Evolutionary conservation across 2,888 invertebrate species (phyloP), one percentile per base, ranked within the genome.

Genomic region (Ormyrus rosae): DNA sequence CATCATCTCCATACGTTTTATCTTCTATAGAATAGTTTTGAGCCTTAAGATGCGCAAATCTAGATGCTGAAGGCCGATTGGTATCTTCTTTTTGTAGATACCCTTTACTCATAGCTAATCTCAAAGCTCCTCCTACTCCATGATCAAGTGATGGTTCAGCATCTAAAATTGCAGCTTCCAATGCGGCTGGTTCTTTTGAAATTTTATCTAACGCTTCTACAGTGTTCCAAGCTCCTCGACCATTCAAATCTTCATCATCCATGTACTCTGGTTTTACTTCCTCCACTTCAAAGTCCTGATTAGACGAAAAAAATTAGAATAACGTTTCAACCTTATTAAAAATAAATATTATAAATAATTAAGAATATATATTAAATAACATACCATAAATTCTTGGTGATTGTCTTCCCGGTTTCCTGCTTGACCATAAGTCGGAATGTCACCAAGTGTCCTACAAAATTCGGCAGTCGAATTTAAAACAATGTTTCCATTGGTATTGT

Each of bases 391-490:
- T 90, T 95, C 94, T 84, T 94, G 93, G 70, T 94, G 94, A 84
- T 95, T 96, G 87, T 96, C 96, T 87, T 97, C 97, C 53, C 97
- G 92, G 92, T 98, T 97, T 53, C 97, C 97, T 34, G 97, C 95
- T 90, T 95, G 95, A 13, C 97, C 98, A 89, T 98, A 98, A 0
- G 98, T 98, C 78, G 98, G 98, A 87, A 98, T 98, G 90, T 98
- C 98, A 0, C 98, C 98, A 7, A 99, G 93, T 65, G 98, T 97
- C 86, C 98, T 94, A 89, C 99, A 99, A 92, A 99, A 99, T 93
- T 99, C 99, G 0, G 98, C 98, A 0, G 98, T 98, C 0, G 97
- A 95, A 92, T 99, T 98, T 76, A 99, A 92, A 78, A 96, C 94
- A 87, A 98, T 98, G 84, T 93, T 93, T 4, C 92, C 92, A 71